Evolutionary conservation across 1,140 invertebrate species (phyloP), one percentile per base, ranked within the genome.

Genomic region (Campoletis sonorensis): DNA sequence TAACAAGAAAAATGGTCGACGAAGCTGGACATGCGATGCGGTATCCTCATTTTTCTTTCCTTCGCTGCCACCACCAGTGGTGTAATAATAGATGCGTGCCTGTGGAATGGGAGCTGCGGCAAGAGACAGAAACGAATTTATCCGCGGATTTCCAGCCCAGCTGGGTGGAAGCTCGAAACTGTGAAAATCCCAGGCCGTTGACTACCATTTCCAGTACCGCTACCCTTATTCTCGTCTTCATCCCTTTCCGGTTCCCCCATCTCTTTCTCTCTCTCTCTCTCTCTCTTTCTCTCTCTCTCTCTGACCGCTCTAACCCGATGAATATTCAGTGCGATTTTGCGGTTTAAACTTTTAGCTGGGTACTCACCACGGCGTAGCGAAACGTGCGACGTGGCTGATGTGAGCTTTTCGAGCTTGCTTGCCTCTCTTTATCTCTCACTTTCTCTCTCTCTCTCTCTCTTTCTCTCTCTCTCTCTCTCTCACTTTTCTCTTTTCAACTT

Each of bases 241-340:
- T 70, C 67, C 67, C 16, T 58, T 58, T 58, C 68, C 68, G 27
- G 33, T 37, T 13, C 26, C 40, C 71, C 45, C 8, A n/a, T n/a
- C n/a, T n/a, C n/a, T n/a, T n/a, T n/a, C n/a, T n/a, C n/a, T 37
- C 26, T 18, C 33, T 27, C 40, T 37, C 37, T 37, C 37, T 37
- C 8, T 26, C 21, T 15, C 40, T 33, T n/a, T 51, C 0, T 21
- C 71, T 10, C 23, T 21, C 37, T 73, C 16, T 45, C 75, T 21
- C 54, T 67, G 58, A 30, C 76, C 76, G 54, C 76, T 82, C 81
- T 84, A 84, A 84, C 79, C 83, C 83, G 83, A 82, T 84, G 83
- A 84, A 84, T 84, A 84, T 84, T 84, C 83, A 84, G 83, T 84
- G 81, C 83, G 83, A 84, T 84, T 84, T 84, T 84, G 83, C 73